These are phyloP conservation scores for Takifugu ocellatus DNA, from an alignment of 2,797 vertebrate species.

Conservation along the genomic window DNA sequence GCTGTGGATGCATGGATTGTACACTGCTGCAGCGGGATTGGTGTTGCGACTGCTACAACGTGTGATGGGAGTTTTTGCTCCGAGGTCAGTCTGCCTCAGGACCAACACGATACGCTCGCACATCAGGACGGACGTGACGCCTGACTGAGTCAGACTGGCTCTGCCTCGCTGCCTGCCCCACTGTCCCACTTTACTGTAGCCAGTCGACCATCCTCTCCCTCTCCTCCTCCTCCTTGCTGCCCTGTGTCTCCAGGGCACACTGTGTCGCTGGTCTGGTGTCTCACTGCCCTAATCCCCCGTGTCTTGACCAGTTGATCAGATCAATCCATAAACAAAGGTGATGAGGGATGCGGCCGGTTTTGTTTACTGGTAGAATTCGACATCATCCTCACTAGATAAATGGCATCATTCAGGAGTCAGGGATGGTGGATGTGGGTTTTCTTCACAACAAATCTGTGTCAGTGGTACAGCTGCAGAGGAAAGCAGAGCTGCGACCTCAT, in stretches of 20 bases:
- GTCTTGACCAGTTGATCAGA: conserved; percentile 10
- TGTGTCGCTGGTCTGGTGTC: conserved; percentile 34
- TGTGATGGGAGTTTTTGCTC: conserved; percentile 65
- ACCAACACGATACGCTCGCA: conserved; percentile 35
- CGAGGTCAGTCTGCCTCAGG: conserved; percentile 52
- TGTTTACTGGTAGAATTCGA: neutral
- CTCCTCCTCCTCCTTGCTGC: conserved; percentile 23
- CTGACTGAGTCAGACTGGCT: conserved; percentile 44
- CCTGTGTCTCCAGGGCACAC: conserved; percentile 41
- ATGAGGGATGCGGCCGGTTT: neutral
- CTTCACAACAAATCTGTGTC: neutral
- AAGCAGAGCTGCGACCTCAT: conserved; percentile 57
- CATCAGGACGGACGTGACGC: conserved; percentile 70
- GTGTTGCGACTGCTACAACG: conserved; percentile 76
- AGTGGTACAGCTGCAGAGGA: conserved; percentile 16
- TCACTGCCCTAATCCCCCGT: conserved; percentile 6
- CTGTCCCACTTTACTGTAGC: conserved; percentile 59
- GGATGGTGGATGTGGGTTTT: neutral
- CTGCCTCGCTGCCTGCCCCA: conserved; percentile 46
- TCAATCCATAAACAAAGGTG: neutral
- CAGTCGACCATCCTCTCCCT: conserved; percentile 30
- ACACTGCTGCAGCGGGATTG: conserved; percentile 47
- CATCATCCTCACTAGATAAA: too few relatives aligned
- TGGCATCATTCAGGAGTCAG: too few relatives aligned
- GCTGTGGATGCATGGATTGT: conserved; percentile 19